These are phyloP conservation scores for Ochotona curzoniae DNA, from an alignment of 2,113 vertebrate species.

Conservation along the genomic window DNA sequence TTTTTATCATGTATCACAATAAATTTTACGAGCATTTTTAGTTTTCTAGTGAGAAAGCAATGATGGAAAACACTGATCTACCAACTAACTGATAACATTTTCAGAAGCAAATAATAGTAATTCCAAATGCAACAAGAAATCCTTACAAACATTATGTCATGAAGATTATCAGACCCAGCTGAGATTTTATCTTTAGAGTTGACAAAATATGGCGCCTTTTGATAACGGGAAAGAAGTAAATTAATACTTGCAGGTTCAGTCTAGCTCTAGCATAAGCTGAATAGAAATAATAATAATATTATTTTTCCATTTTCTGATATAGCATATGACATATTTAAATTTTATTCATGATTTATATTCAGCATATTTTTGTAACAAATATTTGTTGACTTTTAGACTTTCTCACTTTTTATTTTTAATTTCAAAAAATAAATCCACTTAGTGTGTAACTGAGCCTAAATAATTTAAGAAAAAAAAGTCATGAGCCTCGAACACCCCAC, in stretches of 20 bases:
- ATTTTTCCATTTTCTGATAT: neutral
- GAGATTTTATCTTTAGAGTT: slow-evolving; percentile 19
- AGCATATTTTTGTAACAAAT: neutral
- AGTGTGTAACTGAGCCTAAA: neutral
- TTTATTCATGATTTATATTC: neutral
- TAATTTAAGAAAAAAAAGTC: neutral
- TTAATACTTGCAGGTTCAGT: neutral
- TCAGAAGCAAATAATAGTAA: slow-evolving; percentile 21
- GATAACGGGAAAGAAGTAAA: neutral
- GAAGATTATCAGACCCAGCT: neutral
- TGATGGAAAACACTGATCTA: neutral
- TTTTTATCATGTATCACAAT: neutral
- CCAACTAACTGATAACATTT: neutral
- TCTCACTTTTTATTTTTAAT: slow-evolving; percentile 32
- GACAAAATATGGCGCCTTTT: neutral
- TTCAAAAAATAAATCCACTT: slow-evolving; percentile 44
- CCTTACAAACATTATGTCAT: neutral
- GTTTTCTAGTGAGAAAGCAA: neutral
- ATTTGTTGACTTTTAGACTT: neutral
- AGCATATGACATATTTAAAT: slow-evolving; percentile 21
- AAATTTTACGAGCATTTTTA: neutral
- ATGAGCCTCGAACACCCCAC: neutral
- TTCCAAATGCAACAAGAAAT: neutral
- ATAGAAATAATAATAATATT: neutral
- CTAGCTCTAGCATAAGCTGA: slow-evolving; percentile 25